Conservation (phyloP, 1,140 invertebrate species). For the Achroia grisella region DNA sequence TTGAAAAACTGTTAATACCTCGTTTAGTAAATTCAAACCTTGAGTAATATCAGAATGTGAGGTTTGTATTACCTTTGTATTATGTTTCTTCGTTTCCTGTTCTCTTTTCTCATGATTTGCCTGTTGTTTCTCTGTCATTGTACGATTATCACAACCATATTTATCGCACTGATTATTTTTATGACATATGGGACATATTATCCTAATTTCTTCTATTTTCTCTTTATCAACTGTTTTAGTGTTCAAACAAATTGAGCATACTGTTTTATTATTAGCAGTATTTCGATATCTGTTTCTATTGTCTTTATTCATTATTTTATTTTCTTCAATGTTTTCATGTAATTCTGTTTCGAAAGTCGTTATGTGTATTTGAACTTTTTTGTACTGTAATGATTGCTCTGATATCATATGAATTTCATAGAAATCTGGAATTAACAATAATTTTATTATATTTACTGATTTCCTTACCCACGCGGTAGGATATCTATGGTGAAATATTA, state of each 20-base stretch:
- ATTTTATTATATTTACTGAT: too few relatives aligned
- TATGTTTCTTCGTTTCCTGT: slow-evolving; percentile 5
- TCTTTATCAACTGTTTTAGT: background rate
- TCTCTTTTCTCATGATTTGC: slow-evolving; percentile 5
- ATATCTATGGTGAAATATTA: too few relatives aligned
- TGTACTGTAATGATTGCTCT: slow-evolving; percentile 11
- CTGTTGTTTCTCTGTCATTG: slow-evolving; percentile 9
- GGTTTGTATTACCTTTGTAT: slow-evolving; percentile 29
- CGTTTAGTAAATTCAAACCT: slow-evolving; percentile 44
- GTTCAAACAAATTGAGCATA: slow-evolving; percentile 45
- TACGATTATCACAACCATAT: slow-evolving; percentile 6
- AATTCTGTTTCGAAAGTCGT: slow-evolving; percentile 21
- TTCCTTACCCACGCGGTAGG: too few relatives aligned
- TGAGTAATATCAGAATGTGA: slow-evolving; percentile 32
- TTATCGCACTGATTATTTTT: slow-evolving; percentile 9
- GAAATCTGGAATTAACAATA: slow-evolving; percentile 22
- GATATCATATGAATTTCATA: slow-evolving; percentile 31
- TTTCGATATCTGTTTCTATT: slow-evolving; percentile 16
- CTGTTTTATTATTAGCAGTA: slow-evolving; percentile 24
- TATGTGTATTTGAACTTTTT: slow-evolving; percentile 37
- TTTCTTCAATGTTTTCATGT: slow-evolving; percentile 4
- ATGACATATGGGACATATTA: slow-evolving; percentile 36
- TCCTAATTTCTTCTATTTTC: background rate
- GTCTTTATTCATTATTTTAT: slow-evolving; percentile 17
- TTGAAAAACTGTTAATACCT: slow-evolving; percentile 54